Base-by-base conservation (phyloP, 2,797 vertebrate species). In the Acropternis orthonyx region DNA sequence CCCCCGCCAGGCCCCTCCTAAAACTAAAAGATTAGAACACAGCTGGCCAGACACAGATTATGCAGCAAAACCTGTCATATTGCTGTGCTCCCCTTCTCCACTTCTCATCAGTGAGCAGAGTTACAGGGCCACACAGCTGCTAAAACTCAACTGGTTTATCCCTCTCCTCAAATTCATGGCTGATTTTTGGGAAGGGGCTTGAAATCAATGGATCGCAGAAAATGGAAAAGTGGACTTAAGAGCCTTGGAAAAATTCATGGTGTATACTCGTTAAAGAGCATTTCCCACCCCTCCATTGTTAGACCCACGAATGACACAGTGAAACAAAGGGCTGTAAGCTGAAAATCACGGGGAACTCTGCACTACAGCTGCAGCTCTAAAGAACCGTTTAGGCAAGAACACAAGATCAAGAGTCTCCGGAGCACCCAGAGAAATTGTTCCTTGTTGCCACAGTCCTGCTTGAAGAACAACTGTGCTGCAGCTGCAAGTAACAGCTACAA, bases 21-120 rank as follows among this genome's bases (percentile, higher is more conserved):
- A 81, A 66, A 24, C 30, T 4, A 27, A 30, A 52, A 88, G 83
- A 94, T 94, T 87, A 92, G 55, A 51, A 69, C 67, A 46, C 83
- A 94, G 93, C 93, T 95, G 90, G 83, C 67, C 88, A 88, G 54
- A 86, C 85, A 75, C 83, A 76, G 95, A 96, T 96, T 82, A 95
- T 82, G 67, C 67, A 76, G 94, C 81, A 79, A 87, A 94, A 76
- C 52, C 85, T 0, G 0, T 41, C 71, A 26, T 20, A 32, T 8
- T 7, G 78, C 55, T 46, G 30, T 15, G 63, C n/a, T 76, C 56
- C 43, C 66, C 48, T 62, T 34, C 46, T 24, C 59, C 32, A 65
- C 62, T 46, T 44, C 43, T 32, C 63, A 43, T 27, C 76, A 37
- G 36, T 36, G 49, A 30, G 39, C 15, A 32, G 46, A 48, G 51